phyloP scores from a whole-genome alignment of 2,113 vertebrate species.

The Cisticola juncidis region DNA sequence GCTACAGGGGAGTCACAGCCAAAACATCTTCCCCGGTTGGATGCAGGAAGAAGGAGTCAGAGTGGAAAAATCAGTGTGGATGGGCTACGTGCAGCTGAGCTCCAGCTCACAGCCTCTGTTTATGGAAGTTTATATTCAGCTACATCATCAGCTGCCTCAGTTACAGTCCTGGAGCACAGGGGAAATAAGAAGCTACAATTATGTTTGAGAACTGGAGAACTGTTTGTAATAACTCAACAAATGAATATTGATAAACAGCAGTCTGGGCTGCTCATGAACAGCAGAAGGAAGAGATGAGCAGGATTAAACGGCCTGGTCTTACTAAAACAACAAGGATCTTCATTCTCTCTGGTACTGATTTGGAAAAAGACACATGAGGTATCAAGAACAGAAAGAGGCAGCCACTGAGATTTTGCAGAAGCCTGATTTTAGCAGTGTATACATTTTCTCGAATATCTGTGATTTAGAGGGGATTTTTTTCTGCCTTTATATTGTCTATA shows the following conservation, averaged over 20 bases:
- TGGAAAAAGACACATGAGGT: not conserved
- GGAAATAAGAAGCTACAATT: not conserved
- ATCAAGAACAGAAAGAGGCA: not conserved
- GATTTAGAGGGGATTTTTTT: not conserved
- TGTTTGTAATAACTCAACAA: not conserved
- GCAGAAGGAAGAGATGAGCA: not conserved
- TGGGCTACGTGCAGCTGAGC: not conserved
- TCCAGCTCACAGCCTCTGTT: not conserved
- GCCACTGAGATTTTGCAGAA: not conserved
- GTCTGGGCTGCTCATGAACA: not conserved
- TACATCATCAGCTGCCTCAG: not conserved
- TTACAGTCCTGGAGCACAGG: not conserved
- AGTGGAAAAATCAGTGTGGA: constrained; percentile 41
- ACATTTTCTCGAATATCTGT: not conserved
- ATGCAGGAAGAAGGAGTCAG: constrained; percentile 19
- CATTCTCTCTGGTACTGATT: not conserved
- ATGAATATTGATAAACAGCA: not conserved
- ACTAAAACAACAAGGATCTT: not conserved
- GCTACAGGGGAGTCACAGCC: constrained; percentile 9
- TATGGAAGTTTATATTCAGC: constrained; percentile 19
- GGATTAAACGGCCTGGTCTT: not conserved
- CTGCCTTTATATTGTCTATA: not conserved
- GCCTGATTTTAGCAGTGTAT: not conserved
- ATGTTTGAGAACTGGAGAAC: not conserved
- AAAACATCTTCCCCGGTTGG: not conserved